These are phyloP conservation scores for Characodon lateralis DNA, from an alignment of 2,797 vertebrate genomes.

Conservation along the genomic window DNA sequence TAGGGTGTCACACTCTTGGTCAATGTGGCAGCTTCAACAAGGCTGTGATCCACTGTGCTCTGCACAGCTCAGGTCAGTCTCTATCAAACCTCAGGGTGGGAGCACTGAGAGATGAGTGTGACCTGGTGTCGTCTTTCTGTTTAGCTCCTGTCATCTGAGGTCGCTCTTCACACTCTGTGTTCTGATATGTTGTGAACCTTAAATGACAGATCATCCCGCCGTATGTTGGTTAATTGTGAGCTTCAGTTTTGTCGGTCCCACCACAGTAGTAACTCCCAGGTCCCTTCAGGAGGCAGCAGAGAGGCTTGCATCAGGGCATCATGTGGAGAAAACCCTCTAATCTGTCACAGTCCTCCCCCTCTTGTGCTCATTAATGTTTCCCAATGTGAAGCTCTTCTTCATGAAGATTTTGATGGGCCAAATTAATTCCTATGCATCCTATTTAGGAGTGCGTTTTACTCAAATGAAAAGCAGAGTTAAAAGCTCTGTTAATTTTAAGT, in stretches of 20 bases:
- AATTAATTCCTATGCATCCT: constrained; percentile 59
- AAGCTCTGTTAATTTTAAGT: constrained; percentile 73
- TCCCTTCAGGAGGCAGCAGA: constrained; percentile 45
- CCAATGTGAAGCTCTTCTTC: constrained; percentile 35
- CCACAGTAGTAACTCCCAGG: constrained; percentile 16
- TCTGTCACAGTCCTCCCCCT: constrained; percentile 35
- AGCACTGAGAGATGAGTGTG: constrained; percentile 49
- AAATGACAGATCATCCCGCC: constrained; percentile 15
- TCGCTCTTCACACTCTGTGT: not conserved
- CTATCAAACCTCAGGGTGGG: constrained; percentile 63
- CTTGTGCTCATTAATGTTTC: constrained; percentile 17
- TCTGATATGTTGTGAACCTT: not conserved
- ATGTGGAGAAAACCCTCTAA: constrained; percentile 36
- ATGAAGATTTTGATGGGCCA: constrained; percentile 38
- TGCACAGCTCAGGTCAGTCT: constrained; percentile 41
- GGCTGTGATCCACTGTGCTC: constrained; percentile 59
- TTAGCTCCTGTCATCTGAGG: constrained; percentile 10
- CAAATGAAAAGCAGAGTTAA: constrained; percentile 69
- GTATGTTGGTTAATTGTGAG: constrained; percentile 25
- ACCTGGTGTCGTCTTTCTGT: constrained; percentile 49
- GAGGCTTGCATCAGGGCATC: constrained; percentile 42
- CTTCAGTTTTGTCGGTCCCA: constrained; percentile 19
- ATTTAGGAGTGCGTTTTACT: constrained; percentile 64
- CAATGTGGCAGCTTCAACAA: constrained; percentile 56
- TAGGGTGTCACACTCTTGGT: constrained; percentile 56